Base-by-base conservation (phyloP, 1,140 invertebrate genomes). In the Nomia melanderi region DNA sequence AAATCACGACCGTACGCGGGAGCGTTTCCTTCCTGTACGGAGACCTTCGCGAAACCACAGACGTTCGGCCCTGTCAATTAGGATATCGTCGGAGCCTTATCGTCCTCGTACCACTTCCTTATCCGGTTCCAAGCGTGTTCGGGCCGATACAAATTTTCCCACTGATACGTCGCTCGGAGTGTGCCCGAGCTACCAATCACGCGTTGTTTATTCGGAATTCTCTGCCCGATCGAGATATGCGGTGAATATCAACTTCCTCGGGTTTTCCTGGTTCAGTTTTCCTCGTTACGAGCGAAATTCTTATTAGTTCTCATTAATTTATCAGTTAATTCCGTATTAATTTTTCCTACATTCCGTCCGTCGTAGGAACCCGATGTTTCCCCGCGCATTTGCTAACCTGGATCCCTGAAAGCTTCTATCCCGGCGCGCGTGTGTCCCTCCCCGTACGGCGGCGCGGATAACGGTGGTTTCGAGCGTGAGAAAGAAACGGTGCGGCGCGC, bases 21-120 rank as follows among this genome's bases (percentile, higher is more conserved):
- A 60, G 23, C 41, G 50, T 54, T 67, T 67, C 65, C 31, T 50
- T 36, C 23, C 1, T n/a, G 20, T 5, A 17, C 47, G n/a, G n/a
- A n/a, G 57, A 60, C 31, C 23, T 60, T 72, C n/a, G 20, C 39
- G 7, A 11, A 39, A 53, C 60, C 57, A 7, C 70, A 44, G 8
- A 33, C 5, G 31, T 11, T n/a, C 3, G 5, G 20, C 1, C n/a
- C 39, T 31, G 50, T 65, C 72, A 44, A 31, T 74, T 54, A 64
- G 25, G 27, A 44, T 64, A 47, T 77, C 70, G 81, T 47, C 27
- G 25, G 6, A 4, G 54, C 41, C 57, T 81, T 84, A 84, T 85
- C 82, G 60, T 44, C 11, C n/a, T 65, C 67, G 70, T 53, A 85
- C 79, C 79, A 85, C 83, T 85, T 85, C 83, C 83, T 59, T 66